phyloP scores from a whole-genome alignment of 2,797 vertebrate species.

The Columba guinea region DNA sequence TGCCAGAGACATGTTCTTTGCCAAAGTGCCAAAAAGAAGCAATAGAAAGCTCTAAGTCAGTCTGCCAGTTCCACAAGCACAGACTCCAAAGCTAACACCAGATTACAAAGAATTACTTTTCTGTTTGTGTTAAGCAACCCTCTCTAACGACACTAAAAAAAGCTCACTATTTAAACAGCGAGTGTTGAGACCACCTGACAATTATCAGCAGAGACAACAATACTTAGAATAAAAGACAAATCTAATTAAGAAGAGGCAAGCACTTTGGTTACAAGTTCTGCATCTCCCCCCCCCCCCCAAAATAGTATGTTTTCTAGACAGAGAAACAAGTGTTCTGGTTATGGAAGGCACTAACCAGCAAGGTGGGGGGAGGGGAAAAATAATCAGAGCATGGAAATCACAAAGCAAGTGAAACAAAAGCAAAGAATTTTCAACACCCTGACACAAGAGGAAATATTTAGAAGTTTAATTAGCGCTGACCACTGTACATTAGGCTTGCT shows the following conservation, averaged over 20 bases:
- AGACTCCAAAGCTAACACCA: neutral
- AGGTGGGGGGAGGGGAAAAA: neutral
- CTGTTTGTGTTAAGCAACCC: neutral
- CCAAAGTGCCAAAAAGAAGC: constrained; percentile 29
- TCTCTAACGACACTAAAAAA: neutral
- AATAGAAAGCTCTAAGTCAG: constrained; percentile 23
- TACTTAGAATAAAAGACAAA: neutral
- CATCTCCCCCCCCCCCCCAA: neutral
- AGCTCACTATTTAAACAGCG: neutral
- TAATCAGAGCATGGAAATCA: constrained; percentile 32
- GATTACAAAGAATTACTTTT: constrained; percentile 14
- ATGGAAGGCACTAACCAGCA: neutral
- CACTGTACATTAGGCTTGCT: neutral
- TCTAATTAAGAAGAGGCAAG: neutral
- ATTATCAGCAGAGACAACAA: neutral
- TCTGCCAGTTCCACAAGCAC: constrained; percentile 26
- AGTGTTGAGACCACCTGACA: neutral
- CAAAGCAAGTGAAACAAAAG: constrained; percentile 32
- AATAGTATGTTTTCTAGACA: neutral
- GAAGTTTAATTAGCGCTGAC: constrained; percentile 55
- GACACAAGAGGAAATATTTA: constrained; percentile 42
- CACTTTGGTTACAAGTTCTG: neutral
- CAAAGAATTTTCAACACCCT: constrained; percentile 20
- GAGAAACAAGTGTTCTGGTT: neutral
- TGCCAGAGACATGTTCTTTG: neutral